Evolutionary conservation across 2,113 vertebrate species (phyloP), one percentile per base, ranked within the genome.

Genomic region (Ceuthmochares aereus): DNA sequence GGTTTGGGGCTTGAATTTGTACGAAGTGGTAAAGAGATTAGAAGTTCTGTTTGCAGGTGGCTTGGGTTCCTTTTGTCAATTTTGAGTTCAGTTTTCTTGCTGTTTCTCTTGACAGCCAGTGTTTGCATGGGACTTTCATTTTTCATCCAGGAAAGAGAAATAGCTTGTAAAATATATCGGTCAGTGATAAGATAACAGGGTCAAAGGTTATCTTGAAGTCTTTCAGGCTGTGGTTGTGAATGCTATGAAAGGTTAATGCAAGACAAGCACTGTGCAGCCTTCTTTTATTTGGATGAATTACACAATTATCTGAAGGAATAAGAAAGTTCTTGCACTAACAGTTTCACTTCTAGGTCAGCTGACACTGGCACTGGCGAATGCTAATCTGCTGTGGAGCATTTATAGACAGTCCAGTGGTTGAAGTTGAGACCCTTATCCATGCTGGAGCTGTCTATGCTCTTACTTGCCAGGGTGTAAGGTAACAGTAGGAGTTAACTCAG

Each of bases 181-280:
- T 82, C 42, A 76, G n/a, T 66, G 49, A 15, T 1, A 63, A 93
- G 94, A 95, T 96, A 95, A 91, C 26, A 56, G 21, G 64, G 93
- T 90, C 80, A 84, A 6, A 42, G 72, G 82, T 97, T 96, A 95
- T 96, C 94, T 95, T 30, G 5, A 52, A 72, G 77, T 67, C 69
- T 92, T 56, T 78, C 60, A 87, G 47, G 11, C 72, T 60, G 32
- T 73, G 21, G 30, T 70, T 88, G 26, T 68, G 80, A 51, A 52
- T 49, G 16, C 27, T 32, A n/a, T 78, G 29, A 47, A 75, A 90
- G 86, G 64, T 84, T 42, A 84, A 45, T 70, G 59, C 80, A 34
- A 74, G 74, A 32, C 27, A 45, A 78, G 32, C 6, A 4, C 55
- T 86, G 10, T 43, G 25, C 5, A 55, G 20, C 15, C 21, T 56